Conservation (phyloP, 2,113 vertebrate genomes). For the Urocitellus parryii region DNA sequence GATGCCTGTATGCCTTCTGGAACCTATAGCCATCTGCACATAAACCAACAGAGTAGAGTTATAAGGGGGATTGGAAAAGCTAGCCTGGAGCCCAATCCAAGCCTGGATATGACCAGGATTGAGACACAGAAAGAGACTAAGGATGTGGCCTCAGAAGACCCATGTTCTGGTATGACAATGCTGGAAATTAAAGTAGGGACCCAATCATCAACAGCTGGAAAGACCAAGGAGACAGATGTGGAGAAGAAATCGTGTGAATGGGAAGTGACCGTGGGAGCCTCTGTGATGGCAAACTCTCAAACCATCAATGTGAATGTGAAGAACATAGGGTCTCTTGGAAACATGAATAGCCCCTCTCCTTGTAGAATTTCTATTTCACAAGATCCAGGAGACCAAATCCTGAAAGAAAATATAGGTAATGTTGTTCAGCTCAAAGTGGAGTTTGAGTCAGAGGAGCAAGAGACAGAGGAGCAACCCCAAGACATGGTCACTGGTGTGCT, state of each 20-base stretch:
- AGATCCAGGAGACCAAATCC: background rate
- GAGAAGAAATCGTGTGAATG: background rate
- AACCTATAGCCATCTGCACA: too few relatives aligned
- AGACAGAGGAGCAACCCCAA: background rate
- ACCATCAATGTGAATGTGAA: background rate
- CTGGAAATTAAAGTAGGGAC: too few relatives aligned
- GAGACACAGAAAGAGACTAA: background rate
- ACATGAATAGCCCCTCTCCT: accelerated
- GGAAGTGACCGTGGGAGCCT: background rate
- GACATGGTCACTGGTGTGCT: accelerated
- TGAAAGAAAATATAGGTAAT: background rate
- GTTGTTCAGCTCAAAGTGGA: background rate
- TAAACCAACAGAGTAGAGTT: too few relatives aligned
- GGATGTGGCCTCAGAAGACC: background rate
- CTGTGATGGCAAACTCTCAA: background rate
- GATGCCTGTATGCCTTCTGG: too few relatives aligned
- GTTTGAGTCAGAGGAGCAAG: background rate
- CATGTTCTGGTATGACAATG: too few relatives aligned
- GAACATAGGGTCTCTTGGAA: background rate
- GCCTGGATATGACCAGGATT: background rate
- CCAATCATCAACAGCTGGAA: background rate
- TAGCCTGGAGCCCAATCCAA: background rate
- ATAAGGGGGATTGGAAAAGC: background rate
- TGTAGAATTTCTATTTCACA: background rate
- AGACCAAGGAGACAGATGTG: accelerated